These are phyloP conservation scores for Salpingus planirostris DNA, from an alignment of 2,888 invertebrate species.

Conservation along the genomic window DNA sequence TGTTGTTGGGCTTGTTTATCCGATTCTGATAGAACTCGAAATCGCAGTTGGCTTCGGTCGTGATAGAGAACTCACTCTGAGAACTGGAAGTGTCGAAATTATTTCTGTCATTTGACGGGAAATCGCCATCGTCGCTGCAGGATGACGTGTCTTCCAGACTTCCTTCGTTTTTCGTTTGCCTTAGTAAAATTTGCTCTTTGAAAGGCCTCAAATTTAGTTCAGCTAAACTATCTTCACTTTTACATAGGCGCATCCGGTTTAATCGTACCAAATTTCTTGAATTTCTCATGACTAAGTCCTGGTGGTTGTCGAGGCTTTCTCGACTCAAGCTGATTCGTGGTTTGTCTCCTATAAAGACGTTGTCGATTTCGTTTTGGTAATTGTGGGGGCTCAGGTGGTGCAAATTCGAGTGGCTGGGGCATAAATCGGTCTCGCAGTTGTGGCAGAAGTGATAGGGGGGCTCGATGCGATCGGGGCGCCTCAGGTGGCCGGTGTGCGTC, in stretches of 20 bases:
- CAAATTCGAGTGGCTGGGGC: conserved; percentile 30
- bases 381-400: conserved; percentile 30
- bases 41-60: conserved; percentile 55
- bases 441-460: conserved; percentile 18
- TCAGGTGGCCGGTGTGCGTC: conserved; percentile 30
- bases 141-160: conserved; percentile 21
- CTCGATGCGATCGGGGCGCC: conserved; percentile 19
- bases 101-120: conserved; percentile 34
- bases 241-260: conserved; percentile 31
- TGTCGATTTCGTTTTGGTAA: conserved; percentile 9
- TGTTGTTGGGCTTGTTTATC: conserved; percentile 55
- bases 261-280: conserved; percentile 26
- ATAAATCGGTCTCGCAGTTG: conserved; percentile 27
- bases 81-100: conserved; percentile 36
- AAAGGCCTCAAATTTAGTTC: conserved; percentile 1
- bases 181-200: conserved; percentile 7
- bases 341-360: background rate
- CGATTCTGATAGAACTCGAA: conserved; percentile 52
- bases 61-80: conserved; percentile 49
- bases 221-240: conserved; percentile 33
- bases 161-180: conserved; percentile 8
- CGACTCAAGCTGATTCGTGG: conserved; percentile 25
- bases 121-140: conserved; percentile 36
- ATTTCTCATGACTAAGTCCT: conserved; percentile 22
- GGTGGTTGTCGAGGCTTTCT: conserved; percentile 17